phyloP scores from a whole-genome alignment of 2,888 invertebrate genomes.

The Poecilus cupreus region DNA sequence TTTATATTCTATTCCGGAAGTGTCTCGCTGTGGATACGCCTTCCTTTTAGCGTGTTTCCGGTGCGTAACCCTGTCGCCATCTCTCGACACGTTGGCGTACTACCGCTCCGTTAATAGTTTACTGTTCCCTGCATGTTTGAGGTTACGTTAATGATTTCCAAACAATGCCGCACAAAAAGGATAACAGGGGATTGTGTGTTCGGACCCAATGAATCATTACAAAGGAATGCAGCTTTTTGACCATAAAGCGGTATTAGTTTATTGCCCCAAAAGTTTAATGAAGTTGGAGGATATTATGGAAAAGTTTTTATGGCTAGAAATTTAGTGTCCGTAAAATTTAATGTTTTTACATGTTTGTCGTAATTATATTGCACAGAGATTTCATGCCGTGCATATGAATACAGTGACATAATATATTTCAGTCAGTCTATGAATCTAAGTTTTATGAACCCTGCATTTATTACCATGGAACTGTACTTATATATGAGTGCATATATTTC shows the following conservation, averaged over 20 bases:
- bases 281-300: neutral
- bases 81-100: neutral
- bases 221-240: neutral
- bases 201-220: neutral
- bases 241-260: neutral
- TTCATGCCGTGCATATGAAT: no score
- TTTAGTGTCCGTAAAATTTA: no score
- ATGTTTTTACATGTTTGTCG: no score
- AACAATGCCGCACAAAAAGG: conserved; percentile 21
- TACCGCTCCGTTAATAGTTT: conserved; percentile 38
- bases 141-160: conserved; percentile 42
- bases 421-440: no score
- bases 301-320: neutral
- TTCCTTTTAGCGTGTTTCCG: conserved; percentile 45
- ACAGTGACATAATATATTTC: no score
- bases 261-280: neutral
- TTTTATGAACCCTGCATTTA: no score
- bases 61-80: conserved; percentile 32
- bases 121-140: neutral
- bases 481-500: no score
- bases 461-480: no score
- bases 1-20: conserved; percentile 55
- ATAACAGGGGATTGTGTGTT: neutral
- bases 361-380: no score
- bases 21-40: conserved; percentile 43